A percentile compares a stretch with the other conserved stretches of the same genome.
phyloP scores from a whole-genome alignment of 1,140 invertebrate genomes.

The Drosophila repleta region DNA sequence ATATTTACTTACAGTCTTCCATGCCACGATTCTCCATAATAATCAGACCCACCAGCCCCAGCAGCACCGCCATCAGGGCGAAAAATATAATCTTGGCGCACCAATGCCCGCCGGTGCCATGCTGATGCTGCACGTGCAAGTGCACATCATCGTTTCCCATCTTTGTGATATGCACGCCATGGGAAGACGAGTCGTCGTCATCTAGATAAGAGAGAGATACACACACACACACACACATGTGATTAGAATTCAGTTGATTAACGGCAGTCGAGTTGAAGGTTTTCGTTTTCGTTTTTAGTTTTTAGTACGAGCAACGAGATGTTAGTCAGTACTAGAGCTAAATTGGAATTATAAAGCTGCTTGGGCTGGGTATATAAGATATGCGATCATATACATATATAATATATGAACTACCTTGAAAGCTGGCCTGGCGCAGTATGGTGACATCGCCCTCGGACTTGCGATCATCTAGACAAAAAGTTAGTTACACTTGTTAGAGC shows the following conservation, averaged over 20 bases:
- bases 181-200: constrained; percentile 80
- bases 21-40: constrained; percentile 91
- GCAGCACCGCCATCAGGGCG: constrained; percentile 87
- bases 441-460: constrained; percentile 79
- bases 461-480: constrained; percentile 73
- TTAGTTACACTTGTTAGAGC: constrained; percentile 58
- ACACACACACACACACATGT: constrained; percentile 12
- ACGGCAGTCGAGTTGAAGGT: background rate
- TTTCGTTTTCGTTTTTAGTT: too few relatives aligned
- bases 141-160: constrained; percentile 85
- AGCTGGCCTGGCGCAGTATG: constrained; percentile 75
- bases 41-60: constrained; percentile 90
- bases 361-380: background rate
- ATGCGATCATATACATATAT: constrained; percentile 9
- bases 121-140: constrained; percentile 90
- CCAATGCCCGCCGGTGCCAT: constrained; percentile 90
- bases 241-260: constrained; percentile 25
- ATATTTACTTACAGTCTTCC: constrained; percentile 87
- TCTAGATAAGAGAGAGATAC: constrained; percentile 26
- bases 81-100: constrained; percentile 93
- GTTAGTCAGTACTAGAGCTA: constrained; percentile 31
- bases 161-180: constrained; percentile 83
- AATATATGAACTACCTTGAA: constrained; percentile 68
- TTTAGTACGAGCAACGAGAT: constrained; percentile 16
- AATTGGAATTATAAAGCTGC: constrained; percentile 33